These are phyloP conservation scores for Pectinophora gossypiella DNA, from an alignment of 1,140 invertebrate species.

Conservation along the genomic window DNA sequence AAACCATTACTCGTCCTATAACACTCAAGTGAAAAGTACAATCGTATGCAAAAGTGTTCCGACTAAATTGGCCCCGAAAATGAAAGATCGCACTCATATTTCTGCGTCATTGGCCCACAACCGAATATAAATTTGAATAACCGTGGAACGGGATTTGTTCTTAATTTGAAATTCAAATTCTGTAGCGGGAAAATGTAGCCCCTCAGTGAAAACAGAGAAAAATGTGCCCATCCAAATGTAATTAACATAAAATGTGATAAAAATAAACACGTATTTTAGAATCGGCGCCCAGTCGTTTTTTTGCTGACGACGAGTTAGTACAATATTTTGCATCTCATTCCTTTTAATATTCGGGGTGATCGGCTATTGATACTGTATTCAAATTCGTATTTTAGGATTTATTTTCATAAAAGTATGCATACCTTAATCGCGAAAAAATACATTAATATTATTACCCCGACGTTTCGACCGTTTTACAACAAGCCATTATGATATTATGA, in stretches of 20 bases:
- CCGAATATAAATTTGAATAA: conserved; percentile 63
- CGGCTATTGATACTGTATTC: too few species aligned
- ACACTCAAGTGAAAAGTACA: not conserved
- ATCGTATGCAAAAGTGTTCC: conserved; percentile 17
- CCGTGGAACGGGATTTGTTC: conserved; percentile 55
- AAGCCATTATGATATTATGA: too few species aligned
- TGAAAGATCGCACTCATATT: conserved; percentile 56
- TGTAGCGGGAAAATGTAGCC: conserved; percentile 35
- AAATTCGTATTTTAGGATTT: too few species aligned
- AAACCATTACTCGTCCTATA: not conserved
- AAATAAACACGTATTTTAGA: conserved; percentile 20
- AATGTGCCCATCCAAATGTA: conserved; percentile 42
- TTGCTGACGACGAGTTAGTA: not conserved
- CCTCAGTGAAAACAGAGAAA: conserved; percentile 36
- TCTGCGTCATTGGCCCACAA: conserved; percentile 50
- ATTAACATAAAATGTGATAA: conserved; percentile 25
- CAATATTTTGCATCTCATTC: not conserved
- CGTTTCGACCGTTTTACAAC: too few species aligned
- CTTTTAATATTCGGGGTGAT: not conserved
- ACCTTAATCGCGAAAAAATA: too few species aligned
- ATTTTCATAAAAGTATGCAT: too few species aligned
- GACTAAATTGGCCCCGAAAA: conserved; percentile 29
- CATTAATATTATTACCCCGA: too few species aligned
- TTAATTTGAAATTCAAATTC: conserved; percentile 62
- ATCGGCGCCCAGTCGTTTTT: conserved; percentile 13